phyloP scores from a whole-genome alignment of 2,797 vertebrate species.

The Syncerus caffer region DNA sequence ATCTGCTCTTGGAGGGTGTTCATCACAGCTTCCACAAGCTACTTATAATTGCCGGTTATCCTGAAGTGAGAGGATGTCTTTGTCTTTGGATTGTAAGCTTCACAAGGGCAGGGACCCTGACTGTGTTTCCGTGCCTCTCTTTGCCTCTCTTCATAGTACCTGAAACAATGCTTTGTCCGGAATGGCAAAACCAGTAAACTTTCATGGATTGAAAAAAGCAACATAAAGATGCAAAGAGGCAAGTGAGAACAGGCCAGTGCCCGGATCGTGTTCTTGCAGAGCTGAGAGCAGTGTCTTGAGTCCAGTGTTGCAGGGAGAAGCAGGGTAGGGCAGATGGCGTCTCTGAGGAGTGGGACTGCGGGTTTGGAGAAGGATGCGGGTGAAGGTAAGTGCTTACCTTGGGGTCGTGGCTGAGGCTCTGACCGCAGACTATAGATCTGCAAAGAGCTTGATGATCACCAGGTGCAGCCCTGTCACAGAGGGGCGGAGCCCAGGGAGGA shows the following conservation, averaged over 20 bases:
- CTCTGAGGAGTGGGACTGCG: not conserved
- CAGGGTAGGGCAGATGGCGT: too few relatives aligned
- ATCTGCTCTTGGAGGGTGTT: accelerated
- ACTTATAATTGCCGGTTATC: not conserved
- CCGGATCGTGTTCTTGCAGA: not conserved
- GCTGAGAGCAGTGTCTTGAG: not conserved
- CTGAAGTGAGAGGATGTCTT: not conserved
- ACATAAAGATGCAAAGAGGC: not conserved
- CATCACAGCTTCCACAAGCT: not conserved
- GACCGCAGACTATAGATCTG: not conserved
- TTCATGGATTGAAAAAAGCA: not conserved
- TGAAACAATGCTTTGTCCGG: not conserved
- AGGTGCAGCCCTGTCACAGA: not conserved
- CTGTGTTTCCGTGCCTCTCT: not conserved
- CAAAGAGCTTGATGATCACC: not conserved
- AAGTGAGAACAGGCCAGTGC: not conserved
- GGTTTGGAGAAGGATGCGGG: not conserved
- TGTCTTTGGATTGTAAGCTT: not conserved
- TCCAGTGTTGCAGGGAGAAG: not conserved
- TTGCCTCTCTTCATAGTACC: not conserved
- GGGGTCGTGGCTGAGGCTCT: not conserved
- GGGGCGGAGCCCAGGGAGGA: not conserved
- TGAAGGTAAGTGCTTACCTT: not conserved
- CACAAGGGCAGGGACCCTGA: not conserved
- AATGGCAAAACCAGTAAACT: not conserved